Conservation (phyloP, 2,888 invertebrate genomes). For the Linnaemya vulpina region DNA sequence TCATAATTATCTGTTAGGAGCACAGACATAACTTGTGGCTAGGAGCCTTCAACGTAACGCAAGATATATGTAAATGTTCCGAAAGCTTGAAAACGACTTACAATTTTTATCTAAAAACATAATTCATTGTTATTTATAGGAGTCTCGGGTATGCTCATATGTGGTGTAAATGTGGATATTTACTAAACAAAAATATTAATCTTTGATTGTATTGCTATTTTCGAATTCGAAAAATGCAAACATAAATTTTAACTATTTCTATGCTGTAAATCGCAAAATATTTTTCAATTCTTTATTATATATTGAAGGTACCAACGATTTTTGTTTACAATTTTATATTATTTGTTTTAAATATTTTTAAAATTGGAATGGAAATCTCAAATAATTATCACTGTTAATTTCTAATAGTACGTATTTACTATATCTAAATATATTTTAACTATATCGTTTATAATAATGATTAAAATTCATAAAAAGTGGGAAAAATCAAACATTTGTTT, state of each 20-base stretch:
- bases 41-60: too few relatives aligned
- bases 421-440: constrained; percentile 60
- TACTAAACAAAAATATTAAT: too few relatives aligned
- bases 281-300: constrained; percentile 55
- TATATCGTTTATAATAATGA: constrained; percentile 39
- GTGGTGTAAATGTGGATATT: too few relatives aligned
- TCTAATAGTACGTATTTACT: constrained; percentile 44
- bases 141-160: too few relatives aligned
- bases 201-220: too few relatives aligned
- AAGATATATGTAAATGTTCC: too few relatives aligned
- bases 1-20: too few relatives aligned
- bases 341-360: constrained; percentile 42
- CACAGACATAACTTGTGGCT: too few relatives aligned
- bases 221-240: too few relatives aligned
- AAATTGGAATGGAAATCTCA: constrained; percentile 69
- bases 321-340: constrained; percentile 49
- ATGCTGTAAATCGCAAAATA: constrained; percentile 15
- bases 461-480: constrained; percentile 42
- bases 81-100: too few relatives aligned
- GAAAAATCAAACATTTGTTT: constrained; percentile 50
- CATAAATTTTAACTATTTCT: neutral
- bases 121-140: too few relatives aligned
- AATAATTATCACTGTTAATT: constrained; percentile 66
- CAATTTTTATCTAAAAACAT: too few relatives aligned
- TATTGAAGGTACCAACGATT: constrained; percentile 66